phyloP scores from a whole-genome alignment of 2,113 vertebrate genomes.

The Pelobates fuscus region DNA sequence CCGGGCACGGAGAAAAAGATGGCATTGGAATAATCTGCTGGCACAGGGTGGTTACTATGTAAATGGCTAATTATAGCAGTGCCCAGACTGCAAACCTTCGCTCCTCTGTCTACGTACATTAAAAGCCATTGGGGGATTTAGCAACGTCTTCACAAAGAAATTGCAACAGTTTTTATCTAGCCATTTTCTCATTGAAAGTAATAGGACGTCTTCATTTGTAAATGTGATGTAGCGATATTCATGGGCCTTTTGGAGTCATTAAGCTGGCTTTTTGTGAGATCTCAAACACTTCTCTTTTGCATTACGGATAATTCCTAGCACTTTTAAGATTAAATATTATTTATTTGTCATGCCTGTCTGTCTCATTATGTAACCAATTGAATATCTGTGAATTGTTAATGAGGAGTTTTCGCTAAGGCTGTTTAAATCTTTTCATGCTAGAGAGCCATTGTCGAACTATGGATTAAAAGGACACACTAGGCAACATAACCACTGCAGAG shows the following conservation, averaged over 20 bases:
- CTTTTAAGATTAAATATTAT: too few species aligned
- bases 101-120: neutral
- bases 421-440: too few species aligned
- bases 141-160: constrained; percentile 13
- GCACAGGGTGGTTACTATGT: constrained; percentile 71
- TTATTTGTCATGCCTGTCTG: too few species aligned
- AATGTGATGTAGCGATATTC: neutral
- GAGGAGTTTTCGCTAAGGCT: too few species aligned
- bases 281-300: too few species aligned
- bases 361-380: too few species aligned
- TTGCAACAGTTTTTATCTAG: neutral
- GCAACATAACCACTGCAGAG: too few species aligned
- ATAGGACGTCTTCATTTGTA: constrained; percentile 8
- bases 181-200: constrained; percentile 6
- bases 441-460: too few species aligned
- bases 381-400: too few species aligned
- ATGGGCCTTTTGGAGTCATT: neutral
- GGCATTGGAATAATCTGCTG: constrained; percentile 69
- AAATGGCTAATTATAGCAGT: constrained; percentile 72
- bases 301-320: too few species aligned
- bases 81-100: constrained; percentile 62
- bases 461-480: too few species aligned
- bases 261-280: too few species aligned
- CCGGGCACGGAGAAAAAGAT: constrained; percentile 64
- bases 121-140: constrained; percentile 1